A percentile compares a stretch with the other conserved stretches of the same genome.
Evolutionary conservation across 2,113 vertebrate species (phyloP).

Genomic region (Mobula hypostoma): DNA sequence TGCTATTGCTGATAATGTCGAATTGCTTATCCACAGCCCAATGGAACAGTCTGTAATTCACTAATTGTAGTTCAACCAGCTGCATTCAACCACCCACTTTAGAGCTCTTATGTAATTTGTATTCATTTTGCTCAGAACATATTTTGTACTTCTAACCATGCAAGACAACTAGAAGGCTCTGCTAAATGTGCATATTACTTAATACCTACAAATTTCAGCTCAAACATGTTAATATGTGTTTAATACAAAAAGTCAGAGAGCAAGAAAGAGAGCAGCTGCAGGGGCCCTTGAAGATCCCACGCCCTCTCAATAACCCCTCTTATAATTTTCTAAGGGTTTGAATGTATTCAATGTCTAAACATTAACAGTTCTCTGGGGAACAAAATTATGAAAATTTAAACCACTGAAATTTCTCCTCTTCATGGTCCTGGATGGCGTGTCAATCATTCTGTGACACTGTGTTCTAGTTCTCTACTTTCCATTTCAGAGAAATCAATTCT

Average conservation of each 20-base stretch:
- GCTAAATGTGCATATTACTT: not conserved
- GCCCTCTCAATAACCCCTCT: too few relatives aligned
- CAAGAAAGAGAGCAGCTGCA: too few relatives aligned
- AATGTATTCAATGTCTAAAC: too few relatives aligned
- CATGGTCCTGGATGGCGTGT: too few relatives aligned
- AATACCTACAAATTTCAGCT: not conserved
- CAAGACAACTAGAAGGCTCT: not conserved
- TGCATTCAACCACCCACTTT: not conserved
- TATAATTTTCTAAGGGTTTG: too few relatives aligned
- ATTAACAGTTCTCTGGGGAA: too few relatives aligned
- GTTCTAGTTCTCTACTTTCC: too few relatives aligned
- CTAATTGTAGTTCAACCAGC: not conserved
- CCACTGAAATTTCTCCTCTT: too few relatives aligned
- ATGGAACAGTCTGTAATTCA: not conserved
- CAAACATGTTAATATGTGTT: not conserved
- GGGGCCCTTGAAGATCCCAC: too few relatives aligned
- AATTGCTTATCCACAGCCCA: not conserved
- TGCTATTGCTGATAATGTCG: not conserved
- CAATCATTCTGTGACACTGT: too few relatives aligned
- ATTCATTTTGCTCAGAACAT: not conserved
- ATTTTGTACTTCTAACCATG: not conserved
- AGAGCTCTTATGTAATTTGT: not conserved
- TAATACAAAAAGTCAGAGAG: not conserved
- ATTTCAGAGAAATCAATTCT: too few relatives aligned
- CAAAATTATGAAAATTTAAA: too few relatives aligned